Conservation (phyloP, 2,797 vertebrate species). For the Merluccius polli region DNA sequence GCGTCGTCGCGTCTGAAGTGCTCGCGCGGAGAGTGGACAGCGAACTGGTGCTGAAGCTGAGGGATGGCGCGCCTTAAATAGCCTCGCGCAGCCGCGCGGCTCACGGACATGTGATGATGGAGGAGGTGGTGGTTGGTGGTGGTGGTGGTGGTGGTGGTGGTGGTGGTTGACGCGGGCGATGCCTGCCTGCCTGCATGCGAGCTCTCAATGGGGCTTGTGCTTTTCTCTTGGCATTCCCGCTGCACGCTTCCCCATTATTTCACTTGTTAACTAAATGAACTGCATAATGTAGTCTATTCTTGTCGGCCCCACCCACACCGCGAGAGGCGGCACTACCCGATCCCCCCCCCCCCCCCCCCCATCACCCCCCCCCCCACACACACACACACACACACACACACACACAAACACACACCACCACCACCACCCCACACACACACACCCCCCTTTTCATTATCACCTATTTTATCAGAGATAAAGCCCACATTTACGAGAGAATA, state of each 20-base stretch:
- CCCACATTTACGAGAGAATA: slow-evolving; percentile 48
- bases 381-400: too few species aligned
- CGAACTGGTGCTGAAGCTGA: slow-evolving; percentile 94
- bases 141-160: too few species aligned
- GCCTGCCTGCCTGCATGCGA: too few species aligned
- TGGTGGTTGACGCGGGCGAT: slow-evolving; percentile 80
- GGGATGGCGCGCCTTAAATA: slow-evolving; percentile 84
- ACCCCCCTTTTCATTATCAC: slow-evolving; percentile 30
- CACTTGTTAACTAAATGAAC: slow-evolving; percentile 99
- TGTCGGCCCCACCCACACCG: slow-evolving; percentile 99
- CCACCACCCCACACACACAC: too few species aligned
- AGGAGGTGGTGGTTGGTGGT: too few species aligned
- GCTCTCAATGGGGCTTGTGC: slow-evolving; percentile 97
- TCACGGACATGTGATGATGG: slow-evolving; percentile 90
- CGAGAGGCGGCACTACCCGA: slow-evolving; percentile 81
- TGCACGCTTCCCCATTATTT: slow-evolving; percentile 99
- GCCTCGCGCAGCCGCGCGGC: slow-evolving; percentile 47
- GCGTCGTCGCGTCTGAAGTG: slow-evolving; percentile 26
- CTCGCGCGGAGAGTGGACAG: slow-evolving; percentile 81
- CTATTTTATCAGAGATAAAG: slow-evolving; percentile 71
- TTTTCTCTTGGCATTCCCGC: slow-evolving; percentile 97
- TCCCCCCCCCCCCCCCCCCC: slow-evolving; percentile 71
- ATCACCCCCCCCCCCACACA: too few species aligned
- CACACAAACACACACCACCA: too few species aligned
- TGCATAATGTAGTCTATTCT: slow-evolving; percentile 99